Conservation (phyloP, 2,888 invertebrate species). For the Ptychoptera albimana region DNA sequence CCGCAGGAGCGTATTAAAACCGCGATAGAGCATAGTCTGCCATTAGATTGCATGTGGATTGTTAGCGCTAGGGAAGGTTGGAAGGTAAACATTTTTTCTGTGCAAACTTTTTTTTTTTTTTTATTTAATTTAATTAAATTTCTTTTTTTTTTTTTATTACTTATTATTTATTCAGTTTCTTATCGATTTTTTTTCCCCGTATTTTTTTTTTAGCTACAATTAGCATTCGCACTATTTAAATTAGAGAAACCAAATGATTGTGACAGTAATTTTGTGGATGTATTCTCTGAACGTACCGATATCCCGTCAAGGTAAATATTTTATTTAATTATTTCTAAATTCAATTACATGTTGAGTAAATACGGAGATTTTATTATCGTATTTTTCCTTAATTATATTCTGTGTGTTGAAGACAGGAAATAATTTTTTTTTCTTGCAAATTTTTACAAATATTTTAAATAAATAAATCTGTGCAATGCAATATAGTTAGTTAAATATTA, state of each 20-base stretch:
- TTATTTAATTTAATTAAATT: constrained; percentile 1
- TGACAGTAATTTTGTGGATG: constrained; percentile 57
- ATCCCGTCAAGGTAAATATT: constrained; percentile 34
- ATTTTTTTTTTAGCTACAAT: constrained; percentile 40
- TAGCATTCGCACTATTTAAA: constrained; percentile 47
- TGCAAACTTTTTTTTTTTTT: not conserved
- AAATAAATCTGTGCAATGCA: too few relatives aligned
- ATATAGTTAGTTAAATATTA: too few relatives aligned
- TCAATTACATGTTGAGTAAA: too few relatives aligned
- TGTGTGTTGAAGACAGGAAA: too few relatives aligned
- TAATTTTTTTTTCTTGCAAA: too few relatives aligned
- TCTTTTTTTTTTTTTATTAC: not conserved
- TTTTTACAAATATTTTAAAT: too few relatives aligned
- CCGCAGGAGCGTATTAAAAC: constrained; percentile 34
- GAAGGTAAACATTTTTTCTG: constrained; percentile 38
- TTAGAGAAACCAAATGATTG: constrained; percentile 62
- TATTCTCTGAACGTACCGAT: constrained; percentile 49
- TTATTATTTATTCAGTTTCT: not conserved
- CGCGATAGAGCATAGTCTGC: constrained; percentile 36
- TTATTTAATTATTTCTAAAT: too few relatives aligned
- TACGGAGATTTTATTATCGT: too few relatives aligned
- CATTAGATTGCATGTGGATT: constrained; percentile 61
- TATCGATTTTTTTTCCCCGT: not conserved
- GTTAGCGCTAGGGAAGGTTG: constrained; percentile 44
- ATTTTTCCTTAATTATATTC: too few relatives aligned